Percentiles rank a stretch among this genome's conserved stretches.
phyloP scores from a whole-genome alignment of 2,888 invertebrate species.

The Maniola hyperantus region DNA sequence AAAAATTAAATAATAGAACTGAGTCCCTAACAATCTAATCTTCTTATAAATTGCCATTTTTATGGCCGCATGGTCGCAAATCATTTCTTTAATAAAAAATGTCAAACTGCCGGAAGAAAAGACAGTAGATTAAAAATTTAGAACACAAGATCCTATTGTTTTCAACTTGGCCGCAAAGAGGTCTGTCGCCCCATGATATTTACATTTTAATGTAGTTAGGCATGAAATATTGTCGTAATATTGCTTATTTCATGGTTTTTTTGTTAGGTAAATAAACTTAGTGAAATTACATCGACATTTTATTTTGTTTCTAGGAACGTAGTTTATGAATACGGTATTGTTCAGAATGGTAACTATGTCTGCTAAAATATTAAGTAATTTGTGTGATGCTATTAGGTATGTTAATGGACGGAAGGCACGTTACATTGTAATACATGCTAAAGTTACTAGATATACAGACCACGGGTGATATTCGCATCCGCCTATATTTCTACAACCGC shows the following conservation, averaged over 20 bases:
- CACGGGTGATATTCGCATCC: no score
- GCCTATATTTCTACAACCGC: no score
- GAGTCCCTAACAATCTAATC: not conserved
- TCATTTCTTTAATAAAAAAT: constrained; percentile 7
- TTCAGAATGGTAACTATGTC: no score
- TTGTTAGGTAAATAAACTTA: not conserved
- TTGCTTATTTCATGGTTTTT: not conserved
- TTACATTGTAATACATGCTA: no score
- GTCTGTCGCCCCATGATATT: constrained; percentile 11
- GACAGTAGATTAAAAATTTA: constrained; percentile 6
- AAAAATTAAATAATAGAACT: not conserved
- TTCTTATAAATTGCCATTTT: not conserved
- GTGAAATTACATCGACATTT: not conserved
- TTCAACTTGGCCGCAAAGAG: constrained; percentile 1
- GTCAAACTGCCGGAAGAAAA: constrained; percentile 11
- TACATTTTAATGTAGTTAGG: constrained; percentile 15
- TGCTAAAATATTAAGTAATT: no score
- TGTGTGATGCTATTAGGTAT: no score
- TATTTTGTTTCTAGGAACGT: not conserved
- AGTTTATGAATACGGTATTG: no score
- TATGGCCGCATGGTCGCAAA: not conserved
- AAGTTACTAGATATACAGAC: no score
- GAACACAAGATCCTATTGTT: constrained; percentile 12
- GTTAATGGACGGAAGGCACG: no score
- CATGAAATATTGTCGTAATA: constrained; percentile 10